Evolutionary conservation across 1,140 invertebrate species (phyloP), one percentile per base, ranked within the genome.

Genomic region (Drosophila teissieri): DNA sequence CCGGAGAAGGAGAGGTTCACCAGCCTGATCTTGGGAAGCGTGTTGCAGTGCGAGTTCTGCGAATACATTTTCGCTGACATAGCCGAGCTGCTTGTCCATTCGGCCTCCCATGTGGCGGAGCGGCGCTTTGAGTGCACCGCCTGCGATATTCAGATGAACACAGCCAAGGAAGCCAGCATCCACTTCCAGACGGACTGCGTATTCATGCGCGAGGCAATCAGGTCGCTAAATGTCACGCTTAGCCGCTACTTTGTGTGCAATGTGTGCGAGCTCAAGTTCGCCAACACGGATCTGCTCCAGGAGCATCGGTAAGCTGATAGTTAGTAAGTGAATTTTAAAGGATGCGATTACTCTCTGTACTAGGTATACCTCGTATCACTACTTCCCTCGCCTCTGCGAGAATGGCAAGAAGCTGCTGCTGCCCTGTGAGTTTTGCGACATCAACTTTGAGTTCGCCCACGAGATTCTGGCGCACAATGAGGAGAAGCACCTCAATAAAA

Each of bases 31-130:
- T 19, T 92, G 17, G 64, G 62, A 19, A 91, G 93, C 12, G 68
- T 94, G 2, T 88, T 94, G 15, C 94, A 94, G 70, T 95, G 94
- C 49, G 94, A 94, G 73, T 94, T 94, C 61, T 95, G 94, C 68
- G 94, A 94, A 57, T 92, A 91, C 24, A 90, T 93, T 1, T 95
- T 94, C 62, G 91, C 92, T 0, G 93, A 94, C 24, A 92, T 93
- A 53, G 86, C 92, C 2, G 77, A 92, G 12, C 53, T 94, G 11
- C 84, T 94, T 2, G 53, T 74, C 14, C 94, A 95, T 72, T 93
- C 93, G 37, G 86, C 92, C 14, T 79, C 62, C 5, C 94, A 95
- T 67, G 80, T 92, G 12, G 92, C 93, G 5, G 92, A 93, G 12
- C 92, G 92, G 36, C 94, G 94, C 3, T 95, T 94, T 64, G 93